phyloP scores from a whole-genome alignment of 2,888 invertebrate genomes.

The Atethmia centrago region DNA sequence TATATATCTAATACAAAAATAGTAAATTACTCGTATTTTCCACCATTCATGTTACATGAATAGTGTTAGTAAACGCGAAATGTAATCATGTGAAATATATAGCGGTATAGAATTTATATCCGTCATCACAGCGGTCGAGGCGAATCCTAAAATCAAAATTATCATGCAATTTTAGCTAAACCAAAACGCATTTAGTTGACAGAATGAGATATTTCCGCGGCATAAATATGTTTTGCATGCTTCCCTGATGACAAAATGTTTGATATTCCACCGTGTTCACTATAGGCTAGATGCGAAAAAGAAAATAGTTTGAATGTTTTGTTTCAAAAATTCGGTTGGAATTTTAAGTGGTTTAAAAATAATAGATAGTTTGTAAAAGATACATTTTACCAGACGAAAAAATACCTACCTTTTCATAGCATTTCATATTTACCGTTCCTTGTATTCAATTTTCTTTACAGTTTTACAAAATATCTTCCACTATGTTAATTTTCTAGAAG shows the following conservation, averaged over 20 bases:
- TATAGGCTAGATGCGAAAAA: conserved; percentile 64
- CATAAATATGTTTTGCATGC: conserved; percentile 79
- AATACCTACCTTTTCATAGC: neutral
- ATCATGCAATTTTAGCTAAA: conserved; percentile 87
- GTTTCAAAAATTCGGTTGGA: conserved; percentile 61
- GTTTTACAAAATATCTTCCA: neutral
- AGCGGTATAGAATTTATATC: conserved; percentile 68
- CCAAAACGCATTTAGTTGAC: conserved; percentile 86
- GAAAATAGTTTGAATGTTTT: conserved; percentile 60
- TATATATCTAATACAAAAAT: conserved; percentile 49
- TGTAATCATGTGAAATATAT: conserved; percentile 54
- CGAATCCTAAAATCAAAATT: conserved; percentile 86
- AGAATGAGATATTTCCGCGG: conserved; percentile 82
- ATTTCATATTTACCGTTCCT: neutral
- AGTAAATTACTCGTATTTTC: conserved; percentile 58
- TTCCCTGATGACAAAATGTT: conserved; percentile 76
- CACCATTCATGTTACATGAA: conserved; percentile 63
- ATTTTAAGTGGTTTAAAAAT: conserved; percentile 78
- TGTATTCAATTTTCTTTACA: neutral
- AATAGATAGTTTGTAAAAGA: conserved; percentile 47
- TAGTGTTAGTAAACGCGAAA: conserved; percentile 43
- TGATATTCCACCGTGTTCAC: conserved; percentile 70
- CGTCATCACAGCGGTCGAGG: conserved; percentile 78
- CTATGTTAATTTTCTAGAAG: conserved; percentile 2
- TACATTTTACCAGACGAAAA: neutral